Conservation (phyloP, 1,140 invertebrate genomes). For the Venturia canescens region DNA sequence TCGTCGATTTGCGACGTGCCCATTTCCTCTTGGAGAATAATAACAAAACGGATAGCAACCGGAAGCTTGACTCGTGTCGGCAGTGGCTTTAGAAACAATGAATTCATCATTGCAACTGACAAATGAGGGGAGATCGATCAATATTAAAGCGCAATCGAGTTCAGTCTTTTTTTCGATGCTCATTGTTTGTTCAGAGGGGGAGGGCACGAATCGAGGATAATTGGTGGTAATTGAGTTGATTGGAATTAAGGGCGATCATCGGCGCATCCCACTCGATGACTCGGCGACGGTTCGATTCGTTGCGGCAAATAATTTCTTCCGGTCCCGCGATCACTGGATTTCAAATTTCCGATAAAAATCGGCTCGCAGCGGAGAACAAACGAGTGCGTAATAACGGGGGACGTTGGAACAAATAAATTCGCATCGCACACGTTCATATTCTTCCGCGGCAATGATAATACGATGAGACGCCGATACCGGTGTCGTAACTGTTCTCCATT, state of each 20-base stretch:
- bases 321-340: too few species aligned
- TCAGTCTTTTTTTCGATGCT: not conserved
- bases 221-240: conserved; percentile 29
- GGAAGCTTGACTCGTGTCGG: not conserved
- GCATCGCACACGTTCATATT: not conserved
- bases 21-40: not conserved
- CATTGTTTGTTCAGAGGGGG: not conserved
- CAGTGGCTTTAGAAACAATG: not conserved
- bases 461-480: not conserved
- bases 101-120: not conserved
- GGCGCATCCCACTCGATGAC: conserved; percentile 24
- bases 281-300: not conserved
- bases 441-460: conserved; percentile 2
- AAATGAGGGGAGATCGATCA: conserved; percentile 5
- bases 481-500: conserved; percentile 19
- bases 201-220: conserved; percentile 30
- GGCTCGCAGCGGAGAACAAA: too few species aligned
- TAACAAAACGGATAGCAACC: not conserved
- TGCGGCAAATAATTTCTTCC: not conserved
- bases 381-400: too few species aligned
- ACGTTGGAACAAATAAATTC: not conserved
- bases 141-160: conserved; percentile 11
- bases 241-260: conserved; percentile 32
- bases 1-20: not conserved
- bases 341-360: too few species aligned